Percentiles rank a stretch among this genome's conserved stretches.
phyloP scores from a whole-genome alignment of 1,140 invertebrate genomes.

The Drosophila equinoxialis region DNA sequence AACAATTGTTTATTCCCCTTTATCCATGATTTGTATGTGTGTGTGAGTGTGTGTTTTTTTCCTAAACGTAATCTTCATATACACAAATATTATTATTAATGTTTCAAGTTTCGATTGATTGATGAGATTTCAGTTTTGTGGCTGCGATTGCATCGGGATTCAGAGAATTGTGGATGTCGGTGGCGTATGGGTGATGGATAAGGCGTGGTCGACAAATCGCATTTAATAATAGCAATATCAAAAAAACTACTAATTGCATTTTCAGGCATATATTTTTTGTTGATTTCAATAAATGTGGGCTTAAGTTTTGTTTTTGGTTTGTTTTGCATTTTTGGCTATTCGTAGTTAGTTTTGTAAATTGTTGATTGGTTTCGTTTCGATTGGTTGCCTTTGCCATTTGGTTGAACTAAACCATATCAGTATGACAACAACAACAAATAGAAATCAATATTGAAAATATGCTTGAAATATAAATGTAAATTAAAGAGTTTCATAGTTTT shows the following conservation, averaged over 20 bases:
- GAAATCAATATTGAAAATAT: too few relatives aligned
- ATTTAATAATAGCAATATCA: slow-evolving; percentile 35
- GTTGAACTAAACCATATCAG: background rate
- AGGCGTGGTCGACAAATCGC: slow-evolving; percentile 34
- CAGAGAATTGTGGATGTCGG: slow-evolving; percentile 8
- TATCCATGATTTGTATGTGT: too few relatives aligned
- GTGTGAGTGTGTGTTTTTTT: background rate
- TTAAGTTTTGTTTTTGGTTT: background rate
- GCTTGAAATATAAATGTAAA: too few relatives aligned
- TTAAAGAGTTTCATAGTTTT: too few relatives aligned
- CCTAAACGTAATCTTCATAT: slow-evolving; percentile 4
- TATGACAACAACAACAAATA: too few relatives aligned
- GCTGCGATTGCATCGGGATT: background rate
- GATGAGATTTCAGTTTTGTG: slow-evolving; percentile 15
- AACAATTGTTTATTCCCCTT: too few relatives aligned
- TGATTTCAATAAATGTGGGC: slow-evolving; percentile 5
- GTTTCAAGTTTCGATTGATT: slow-evolving; percentile 52
- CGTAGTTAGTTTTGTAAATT: slow-evolving; percentile 26
- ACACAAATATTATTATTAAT: slow-evolving; percentile 13
- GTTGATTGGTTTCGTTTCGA: slow-evolving; percentile 60
- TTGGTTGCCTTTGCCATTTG: slow-evolving; percentile 13
- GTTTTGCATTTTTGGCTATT: slow-evolving; percentile 17
- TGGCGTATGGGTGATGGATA: slow-evolving; percentile 16
- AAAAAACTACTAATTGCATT: slow-evolving; percentile 46
- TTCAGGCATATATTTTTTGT: slow-evolving; percentile 41